Evolutionary conservation across 2,797 vertebrate species (phyloP), one percentile per base, ranked within the genome.

Genomic region (Micromesistius poutassou): DNA sequence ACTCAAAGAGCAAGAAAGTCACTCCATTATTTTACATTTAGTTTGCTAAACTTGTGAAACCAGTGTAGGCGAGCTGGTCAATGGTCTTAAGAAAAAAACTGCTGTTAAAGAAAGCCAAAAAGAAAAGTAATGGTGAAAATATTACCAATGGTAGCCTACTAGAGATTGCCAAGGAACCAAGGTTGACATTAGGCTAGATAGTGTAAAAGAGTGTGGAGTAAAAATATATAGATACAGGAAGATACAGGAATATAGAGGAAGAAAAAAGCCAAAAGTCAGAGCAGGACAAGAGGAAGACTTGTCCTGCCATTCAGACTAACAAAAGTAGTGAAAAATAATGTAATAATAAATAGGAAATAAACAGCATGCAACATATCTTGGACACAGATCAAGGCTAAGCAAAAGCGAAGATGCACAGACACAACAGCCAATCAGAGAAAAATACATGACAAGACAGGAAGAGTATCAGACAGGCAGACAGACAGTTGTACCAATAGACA

Each of bases 361-460:
- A 30, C 0, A 30, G 50, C 28, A 73, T 19, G 35, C 14, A 78
- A 50, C 71, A 77, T 6, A 8, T 62, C 3, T n/a, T 62, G 50
- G 30, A 36, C 38, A 76, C 73, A 9, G 72, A 80, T 10, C 72
- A 46, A 78, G 81, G 71, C 73, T 74, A 33, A 74, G 28, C 74
- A 62, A 16, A 72, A 68, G 40, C 40, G 30, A 62, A 78, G 16
- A 30, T 71, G n/a, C 9, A 76, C 46, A 73, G 36, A 66, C 55
- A 68, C 62, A 30, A 30, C 50, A 62, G 78, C n/a, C 71, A 72
- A 40, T 22, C 46, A 79, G 19, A 25, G 13, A 71, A 38, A n/a
- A 30, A 50, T 36, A 36, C 12, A 40, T 14, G n/a, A 28, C 14
- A n/a, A 71, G 40, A 25, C 30, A 62, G 35, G 19, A 12, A 42